Evolutionary conservation across 64 coral and sea anemone species (phyloP), one percentile per base, ranked within the genome.

Genomic region (Astreopora myriophthalma): DNA sequence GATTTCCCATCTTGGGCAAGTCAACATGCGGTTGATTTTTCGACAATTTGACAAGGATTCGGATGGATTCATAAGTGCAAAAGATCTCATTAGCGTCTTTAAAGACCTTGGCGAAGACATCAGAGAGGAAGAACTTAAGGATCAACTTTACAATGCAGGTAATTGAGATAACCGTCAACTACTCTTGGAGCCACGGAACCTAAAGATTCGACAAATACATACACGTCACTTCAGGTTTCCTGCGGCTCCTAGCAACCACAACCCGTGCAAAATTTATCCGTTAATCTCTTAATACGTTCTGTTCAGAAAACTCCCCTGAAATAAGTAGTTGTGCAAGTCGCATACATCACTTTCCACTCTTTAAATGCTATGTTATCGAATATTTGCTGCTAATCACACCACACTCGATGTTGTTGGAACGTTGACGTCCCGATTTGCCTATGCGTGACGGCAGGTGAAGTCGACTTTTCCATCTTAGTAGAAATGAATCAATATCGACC

Each of bases 61-160:
- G 1, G 83, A 96, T 62, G 95, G 95, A 8, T 74, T 87, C 22
- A 93, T 96, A 79, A 88, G 76, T 30, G 36, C 79, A n/a, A 90
- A 71, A 26, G 80, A 93, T 10, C 36, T 96, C 2, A 60, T 65
- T 55, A 71, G 78, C 28, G 92, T 92, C 19, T 83, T 96, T 32
- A 83, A 49, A 22, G 78, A 70, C 36, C 88, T 93, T 72, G 91
- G 91, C 37, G 91, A 94, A 52, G 86, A 81, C 32, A 29, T 94
- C 2, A 84, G 82, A 58, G 87, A 97, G 26, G 92, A 68, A 39
- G 85, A 93, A 80, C 27, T 97, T 1, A 88, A n/a, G 51, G 91
- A 90, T 22, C 63, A 83, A 32, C 32, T 83, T 25, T 57, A 61
- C 13, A 83, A 64, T 31, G 58, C 79, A 83, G 79, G 79, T 83